Evolutionary conservation across 2,797 vertebrate species (phyloP), one percentile per base, ranked within the genome.

Genomic region (Rhinatrema bivittatum): DNA sequence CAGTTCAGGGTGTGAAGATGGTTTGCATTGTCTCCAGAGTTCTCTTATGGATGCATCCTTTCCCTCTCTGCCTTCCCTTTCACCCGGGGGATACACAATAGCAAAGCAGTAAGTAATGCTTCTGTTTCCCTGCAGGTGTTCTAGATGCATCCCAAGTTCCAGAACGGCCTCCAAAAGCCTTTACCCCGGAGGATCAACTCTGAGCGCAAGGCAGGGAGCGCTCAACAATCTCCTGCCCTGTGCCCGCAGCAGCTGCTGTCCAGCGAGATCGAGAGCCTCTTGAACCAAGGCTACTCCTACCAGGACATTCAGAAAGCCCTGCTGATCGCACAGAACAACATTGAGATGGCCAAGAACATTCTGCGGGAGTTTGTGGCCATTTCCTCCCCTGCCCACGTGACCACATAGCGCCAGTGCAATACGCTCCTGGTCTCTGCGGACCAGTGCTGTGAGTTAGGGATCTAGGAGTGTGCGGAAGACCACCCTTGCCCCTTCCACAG

Each of bases 241-340:
- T 16, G 1, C 49, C 53, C 20, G 33, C 58, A 7, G 60, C 54
- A 4, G 27, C 46, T n/a, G n/a, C n/a, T 97, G 61, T 93, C 88
- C 74, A 84, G 86, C 0, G 96, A 99, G 81, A 96, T 99, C 0
- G 91, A 98, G 75, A 88, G 73, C 50, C 91, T 99, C 46, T 75
- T 98, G 89, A 97, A 87, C 78, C 91, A 97, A 79, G 96, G 96
- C 32, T 99, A 99, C 77, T 93, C 94, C 30, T 87, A 92, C 70
- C 94, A 98, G 86, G 96, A 99, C 87, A 97, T 99, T 67, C 95
- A 97, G 85, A 99, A 98, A 72, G 96, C 96, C 12, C 79, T 99
- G 77, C 68, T 94, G 84, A 99, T 99, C 50, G 96, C 96, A 68
- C 93, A 95, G 72, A 97, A 99, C 88, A 98, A 99, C 78, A 79